phyloP scores from a whole-genome alignment of 2,888 invertebrate genomes.

The Nomada lathburiana region DNA sequence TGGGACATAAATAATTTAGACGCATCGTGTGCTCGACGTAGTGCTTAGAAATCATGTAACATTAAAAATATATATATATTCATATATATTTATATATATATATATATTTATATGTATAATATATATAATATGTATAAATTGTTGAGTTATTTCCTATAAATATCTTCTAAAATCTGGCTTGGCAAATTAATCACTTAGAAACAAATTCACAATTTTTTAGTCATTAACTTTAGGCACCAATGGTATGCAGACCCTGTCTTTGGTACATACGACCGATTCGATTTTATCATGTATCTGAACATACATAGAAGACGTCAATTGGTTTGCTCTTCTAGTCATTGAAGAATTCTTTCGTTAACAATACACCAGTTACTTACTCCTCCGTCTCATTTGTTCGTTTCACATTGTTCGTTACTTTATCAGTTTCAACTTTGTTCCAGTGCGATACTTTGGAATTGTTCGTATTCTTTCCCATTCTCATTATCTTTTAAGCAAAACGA shows the following conservation, averaged over 20 bases:
- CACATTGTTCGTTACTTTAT: conserved; percentile 58
- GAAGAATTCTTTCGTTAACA: conserved; percentile 61
- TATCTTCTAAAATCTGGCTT: conserved; percentile 83
- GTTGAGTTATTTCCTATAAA: conserved; percentile 83
- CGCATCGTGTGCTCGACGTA: conserved; percentile 80
- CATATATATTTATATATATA: conserved; percentile 66
- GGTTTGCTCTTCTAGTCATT: conserved; percentile 50
- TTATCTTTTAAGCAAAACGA: conserved; percentile 53
- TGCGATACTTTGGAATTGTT: conserved; percentile 73
- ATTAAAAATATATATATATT: conserved; percentile 82
- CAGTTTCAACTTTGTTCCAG: conserved; percentile 67
- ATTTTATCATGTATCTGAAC: conserved; percentile 64
- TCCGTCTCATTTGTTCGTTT: conserved; percentile 53
- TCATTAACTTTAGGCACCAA: conserved; percentile 84
- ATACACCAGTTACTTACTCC: conserved; percentile 54
- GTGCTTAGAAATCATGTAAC: conserved; percentile 84
- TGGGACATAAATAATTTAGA: conserved; percentile 84
- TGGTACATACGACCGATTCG: conserved; percentile 84
- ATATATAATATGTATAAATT: conserved; percentile 83
- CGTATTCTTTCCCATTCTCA: conserved; percentile 69
- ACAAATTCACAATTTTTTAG: conserved; percentile 80
- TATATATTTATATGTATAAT: conserved; percentile 66
- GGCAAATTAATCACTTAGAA: conserved; percentile 83
- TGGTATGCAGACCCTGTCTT: conserved; percentile 85
- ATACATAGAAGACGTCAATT: conserved; percentile 59